A percentile compares a stretch with the other conserved stretches of the same genome.
Conservation (phyloP, 2,797 vertebrate species). For the Ptychobarbus kaznakovi region DNA sequence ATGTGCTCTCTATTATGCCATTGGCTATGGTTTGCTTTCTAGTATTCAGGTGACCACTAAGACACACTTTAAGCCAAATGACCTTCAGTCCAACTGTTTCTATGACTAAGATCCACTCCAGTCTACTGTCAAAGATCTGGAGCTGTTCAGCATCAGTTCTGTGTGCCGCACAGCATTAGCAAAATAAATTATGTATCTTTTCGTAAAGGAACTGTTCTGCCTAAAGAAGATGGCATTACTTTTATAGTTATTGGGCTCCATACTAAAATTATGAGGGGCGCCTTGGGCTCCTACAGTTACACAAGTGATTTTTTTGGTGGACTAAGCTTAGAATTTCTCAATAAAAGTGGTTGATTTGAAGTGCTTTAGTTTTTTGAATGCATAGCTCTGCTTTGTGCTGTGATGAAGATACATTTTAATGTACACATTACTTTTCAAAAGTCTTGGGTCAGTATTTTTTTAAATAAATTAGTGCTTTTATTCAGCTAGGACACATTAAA, state of each 20-base stretch:
- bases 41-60: slow-evolving; percentile 12
- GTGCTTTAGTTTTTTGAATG: not conserved
- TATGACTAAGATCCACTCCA: not conserved
- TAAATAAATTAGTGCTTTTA: not conserved
- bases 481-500: not conserved
- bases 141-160: not conserved
- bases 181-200: not conserved
- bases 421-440: not conserved
- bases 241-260: not conserved
- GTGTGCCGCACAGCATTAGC: not conserved
- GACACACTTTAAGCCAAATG: not conserved
- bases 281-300: not conserved
- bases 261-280: not conserved
- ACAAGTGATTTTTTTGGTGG: not conserved
- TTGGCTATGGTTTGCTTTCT: not conserved
- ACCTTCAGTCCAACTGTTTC: slow-evolving; percentile 29
- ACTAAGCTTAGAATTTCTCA: not conserved
- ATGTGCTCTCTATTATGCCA: not conserved
- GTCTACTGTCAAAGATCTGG: not conserved
- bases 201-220: not conserved
- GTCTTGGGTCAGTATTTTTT: not conserved
- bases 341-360: not conserved
- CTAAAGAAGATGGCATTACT: not conserved
- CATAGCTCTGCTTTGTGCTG: not conserved
- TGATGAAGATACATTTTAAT: not conserved